Conservation (phyloP, 2,888 invertebrate species). For the Spisula solida region DNA sequence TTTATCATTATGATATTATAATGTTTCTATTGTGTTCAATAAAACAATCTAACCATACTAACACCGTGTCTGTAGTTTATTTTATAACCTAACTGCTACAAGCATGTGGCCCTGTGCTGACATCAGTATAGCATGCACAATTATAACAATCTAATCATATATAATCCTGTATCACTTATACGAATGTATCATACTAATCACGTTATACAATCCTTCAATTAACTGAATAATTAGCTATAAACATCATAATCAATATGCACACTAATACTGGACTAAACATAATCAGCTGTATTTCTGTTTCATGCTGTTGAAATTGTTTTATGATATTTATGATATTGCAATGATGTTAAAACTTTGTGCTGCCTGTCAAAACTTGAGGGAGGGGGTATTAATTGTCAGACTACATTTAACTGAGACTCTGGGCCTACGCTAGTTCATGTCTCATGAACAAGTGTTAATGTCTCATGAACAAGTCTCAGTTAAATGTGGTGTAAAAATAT, state of each 20-base stretch:
- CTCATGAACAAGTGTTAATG: too few relatives aligned
- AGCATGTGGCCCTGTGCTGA: neutral
- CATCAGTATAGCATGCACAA: neutral
- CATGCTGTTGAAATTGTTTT: constrained; percentile 7
- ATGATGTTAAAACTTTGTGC: too few relatives aligned
- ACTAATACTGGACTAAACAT: constrained; percentile 15
- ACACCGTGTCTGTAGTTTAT: constrained; percentile 11
- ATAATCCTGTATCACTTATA: neutral
- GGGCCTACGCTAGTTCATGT: too few relatives aligned
- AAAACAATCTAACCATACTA: constrained; percentile 1
- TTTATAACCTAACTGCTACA: neutral
- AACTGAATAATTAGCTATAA: neutral
- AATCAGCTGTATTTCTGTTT: neutral
- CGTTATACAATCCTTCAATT: neutral
- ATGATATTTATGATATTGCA: too few relatives aligned
- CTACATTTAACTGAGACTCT: too few relatives aligned
- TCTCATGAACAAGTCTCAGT: too few relatives aligned
- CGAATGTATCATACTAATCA: neutral
- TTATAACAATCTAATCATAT: neutral
- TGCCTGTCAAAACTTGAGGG: too few relatives aligned
- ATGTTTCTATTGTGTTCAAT: constrained; percentile 22
- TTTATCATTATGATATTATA: constrained; percentile 10
- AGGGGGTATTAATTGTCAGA: too few relatives aligned
- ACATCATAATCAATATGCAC: constrained; percentile 16
- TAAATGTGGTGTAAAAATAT: too few relatives aligned